phyloP scores from a whole-genome alignment of 2,888 invertebrate genomes.

The Tetragonula carbonaria region DNA sequence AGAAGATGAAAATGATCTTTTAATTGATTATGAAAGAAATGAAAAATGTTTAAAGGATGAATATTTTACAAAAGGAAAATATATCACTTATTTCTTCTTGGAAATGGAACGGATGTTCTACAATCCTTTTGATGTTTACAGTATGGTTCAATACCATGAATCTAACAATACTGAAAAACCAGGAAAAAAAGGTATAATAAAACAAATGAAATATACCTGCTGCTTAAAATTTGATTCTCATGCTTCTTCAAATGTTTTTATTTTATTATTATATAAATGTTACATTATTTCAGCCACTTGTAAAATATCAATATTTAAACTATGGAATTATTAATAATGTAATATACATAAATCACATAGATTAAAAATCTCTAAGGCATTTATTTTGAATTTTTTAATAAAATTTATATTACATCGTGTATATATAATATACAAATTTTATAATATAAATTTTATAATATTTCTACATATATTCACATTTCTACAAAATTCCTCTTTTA shows the following conservation, averaged over 20 bases:
- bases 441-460: background rate
- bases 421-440: background rate
- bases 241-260: constrained; percentile 63
- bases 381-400: background rate
- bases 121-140: constrained; percentile 77
- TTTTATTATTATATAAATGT: constrained; percentile 54
- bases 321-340: constrained; percentile 1
- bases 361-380: background rate
- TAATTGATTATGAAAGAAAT: constrained; percentile 69
- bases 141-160: constrained; percentile 76
- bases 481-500: background rate
- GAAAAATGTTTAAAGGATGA: constrained; percentile 74
- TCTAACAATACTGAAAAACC: constrained; percentile 65
- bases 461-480: background rate
- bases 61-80: constrained; percentile 81
- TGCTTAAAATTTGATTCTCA: constrained; percentile 64
- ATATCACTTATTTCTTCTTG: constrained; percentile 79
- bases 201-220: constrained; percentile 60
- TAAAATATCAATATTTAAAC: constrained; percentile 10
- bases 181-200: constrained; percentile 71
- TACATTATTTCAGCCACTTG: constrained; percentile 36
- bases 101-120: constrained; percentile 80
- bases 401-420: background rate
- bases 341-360: background rate
- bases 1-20: constrained; percentile 71